phyloP scores from a whole-genome alignment of 2,888 invertebrate species.

The Aspidiotus destructor region DNA sequence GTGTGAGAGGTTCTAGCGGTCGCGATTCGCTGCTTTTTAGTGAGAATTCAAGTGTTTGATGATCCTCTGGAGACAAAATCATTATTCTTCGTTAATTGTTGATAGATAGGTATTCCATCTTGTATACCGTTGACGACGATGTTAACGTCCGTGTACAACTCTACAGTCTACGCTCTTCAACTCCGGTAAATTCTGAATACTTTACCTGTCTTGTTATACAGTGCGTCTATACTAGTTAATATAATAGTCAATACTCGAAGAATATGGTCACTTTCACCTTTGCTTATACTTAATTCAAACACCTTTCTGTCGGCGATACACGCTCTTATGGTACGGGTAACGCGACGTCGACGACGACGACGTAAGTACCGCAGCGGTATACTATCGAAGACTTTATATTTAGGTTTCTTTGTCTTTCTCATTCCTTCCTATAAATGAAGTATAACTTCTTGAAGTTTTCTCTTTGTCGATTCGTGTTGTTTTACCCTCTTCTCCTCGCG shows the following conservation, averaged over 20 bases:
- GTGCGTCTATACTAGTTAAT: conserved; percentile 15
- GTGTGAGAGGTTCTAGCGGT: too few relatives aligned
- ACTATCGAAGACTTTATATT: conserved; percentile 10
- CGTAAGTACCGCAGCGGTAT: neutral
- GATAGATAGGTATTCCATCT: too few relatives aligned
- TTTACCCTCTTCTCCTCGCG: neutral
- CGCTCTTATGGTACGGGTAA: conserved; percentile 2
- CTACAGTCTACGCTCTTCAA: too few relatives aligned
- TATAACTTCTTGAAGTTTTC: conserved; percentile 21
- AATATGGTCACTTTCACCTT: conserved; percentile 29
- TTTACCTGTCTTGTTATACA: neutral
- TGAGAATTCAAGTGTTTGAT: too few relatives aligned
- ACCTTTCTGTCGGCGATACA: conserved; percentile 10
- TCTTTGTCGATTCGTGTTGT: conserved; percentile 24
- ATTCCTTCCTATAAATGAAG: conserved; percentile 8
- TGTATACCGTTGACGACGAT: too few relatives aligned
- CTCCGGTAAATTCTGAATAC: conserved; percentile 15
- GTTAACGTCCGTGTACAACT: too few relatives aligned
- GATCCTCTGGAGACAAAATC: too few relatives aligned
- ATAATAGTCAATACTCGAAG: conserved; percentile 27
- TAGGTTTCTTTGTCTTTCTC: conserved; percentile 22
- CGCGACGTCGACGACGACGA: neutral
- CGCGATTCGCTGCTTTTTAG: too few relatives aligned
- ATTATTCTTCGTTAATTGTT: too few relatives aligned
- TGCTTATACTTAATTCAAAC: conserved; percentile 25